Evolutionary conservation across 2,888 invertebrate genomes (phyloP).

Genomic region (Parnassius smintheus): DNA sequence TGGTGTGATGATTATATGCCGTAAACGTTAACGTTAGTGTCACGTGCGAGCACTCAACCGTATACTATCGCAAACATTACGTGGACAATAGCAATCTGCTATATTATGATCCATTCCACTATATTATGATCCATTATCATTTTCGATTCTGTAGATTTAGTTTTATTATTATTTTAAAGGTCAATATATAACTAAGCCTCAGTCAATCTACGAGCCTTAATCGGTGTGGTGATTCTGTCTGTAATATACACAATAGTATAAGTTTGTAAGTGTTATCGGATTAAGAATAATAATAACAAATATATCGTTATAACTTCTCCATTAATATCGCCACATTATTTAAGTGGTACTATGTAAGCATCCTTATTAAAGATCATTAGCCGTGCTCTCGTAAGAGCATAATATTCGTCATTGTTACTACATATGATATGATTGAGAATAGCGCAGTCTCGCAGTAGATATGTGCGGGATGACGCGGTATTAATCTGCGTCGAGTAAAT

Average conservation of each 20-base stretch:
- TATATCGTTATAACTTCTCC: background rate
- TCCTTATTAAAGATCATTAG: constrained; percentile 34
- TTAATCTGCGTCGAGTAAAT: constrained; percentile 74
- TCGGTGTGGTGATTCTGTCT: too few relatives aligned
- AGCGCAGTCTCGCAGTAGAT: constrained; percentile 45
- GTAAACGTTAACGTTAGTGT: constrained; percentile 33
- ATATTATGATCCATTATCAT: constrained; percentile 1
- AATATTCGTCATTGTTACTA: constrained; percentile 42
- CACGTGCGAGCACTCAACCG: constrained; percentile 32
- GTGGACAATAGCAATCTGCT: constrained; percentile 31
- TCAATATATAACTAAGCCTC: too few relatives aligned
- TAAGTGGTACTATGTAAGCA: constrained; percentile 13
- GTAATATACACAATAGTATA: too few relatives aligned
- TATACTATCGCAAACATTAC: constrained; percentile 31
- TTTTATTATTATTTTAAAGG: too few relatives aligned
- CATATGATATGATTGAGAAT: constrained; percentile 54
- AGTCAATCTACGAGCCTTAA: too few relatives aligned
- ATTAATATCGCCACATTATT: constrained; percentile 9
- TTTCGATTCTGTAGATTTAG: background rate
- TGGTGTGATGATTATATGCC: constrained; percentile 29
- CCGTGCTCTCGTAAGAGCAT: constrained; percentile 33
- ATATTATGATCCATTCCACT: constrained; percentile 9
- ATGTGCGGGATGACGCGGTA: constrained; percentile 65
- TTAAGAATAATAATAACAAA: too few relatives aligned
- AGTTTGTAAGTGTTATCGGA: too few relatives aligned